A percentile compares a stretch with the other conserved stretches of the same genome.
These are phyloP conservation scores for Chaunax sp. DNA, from an alignment of 2,797 vertebrate species.

Conservation along the genomic window DNA sequence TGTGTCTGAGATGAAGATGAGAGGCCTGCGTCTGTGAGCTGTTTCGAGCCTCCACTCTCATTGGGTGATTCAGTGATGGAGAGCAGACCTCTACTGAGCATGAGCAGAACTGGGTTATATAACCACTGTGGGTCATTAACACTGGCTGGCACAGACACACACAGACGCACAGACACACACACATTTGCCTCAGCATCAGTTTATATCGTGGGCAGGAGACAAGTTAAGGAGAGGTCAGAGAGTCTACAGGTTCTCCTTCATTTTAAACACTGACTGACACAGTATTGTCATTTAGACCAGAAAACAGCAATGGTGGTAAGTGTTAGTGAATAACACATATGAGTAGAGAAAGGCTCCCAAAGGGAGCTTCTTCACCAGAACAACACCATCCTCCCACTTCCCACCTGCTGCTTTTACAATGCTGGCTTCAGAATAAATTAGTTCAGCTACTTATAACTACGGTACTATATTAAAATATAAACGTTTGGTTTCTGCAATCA, in stretches of 20 bases:
- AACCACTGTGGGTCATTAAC: slow-evolving; percentile 72
- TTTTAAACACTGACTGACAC: background rate
- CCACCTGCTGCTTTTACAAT: slow-evolving; percentile 2
- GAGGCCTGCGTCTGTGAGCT: slow-evolving; percentile 39
- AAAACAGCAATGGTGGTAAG: background rate
- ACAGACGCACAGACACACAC: background rate
- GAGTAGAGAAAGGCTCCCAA: background rate
- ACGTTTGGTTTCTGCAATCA: no score
- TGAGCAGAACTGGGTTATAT: slow-evolving; percentile 75
- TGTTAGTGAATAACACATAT: background rate
- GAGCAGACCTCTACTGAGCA: slow-evolving; percentile 65
- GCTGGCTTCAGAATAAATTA: background rate
- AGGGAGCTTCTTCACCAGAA: slow-evolving; percentile 4
- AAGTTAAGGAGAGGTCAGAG: no score
- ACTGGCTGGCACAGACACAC: slow-evolving; percentile 37
- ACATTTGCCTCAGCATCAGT: background rate
- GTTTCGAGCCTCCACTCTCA: slow-evolving; percentile 38
- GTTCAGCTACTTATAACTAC: background rate
- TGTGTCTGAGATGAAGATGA: slow-evolving; percentile 40
- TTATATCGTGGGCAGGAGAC: background rate
- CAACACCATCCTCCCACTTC: slow-evolving; percentile 2
- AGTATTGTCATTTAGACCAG: background rate
- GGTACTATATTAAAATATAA: no score
- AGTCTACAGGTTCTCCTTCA: background rate
- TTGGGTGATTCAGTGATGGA: slow-evolving; percentile 58